Evolutionary conservation across 2,888 invertebrate genomes (phyloP), one percentile per base, ranked within the genome.

Genomic region (Xanthia icteritia): DNA sequence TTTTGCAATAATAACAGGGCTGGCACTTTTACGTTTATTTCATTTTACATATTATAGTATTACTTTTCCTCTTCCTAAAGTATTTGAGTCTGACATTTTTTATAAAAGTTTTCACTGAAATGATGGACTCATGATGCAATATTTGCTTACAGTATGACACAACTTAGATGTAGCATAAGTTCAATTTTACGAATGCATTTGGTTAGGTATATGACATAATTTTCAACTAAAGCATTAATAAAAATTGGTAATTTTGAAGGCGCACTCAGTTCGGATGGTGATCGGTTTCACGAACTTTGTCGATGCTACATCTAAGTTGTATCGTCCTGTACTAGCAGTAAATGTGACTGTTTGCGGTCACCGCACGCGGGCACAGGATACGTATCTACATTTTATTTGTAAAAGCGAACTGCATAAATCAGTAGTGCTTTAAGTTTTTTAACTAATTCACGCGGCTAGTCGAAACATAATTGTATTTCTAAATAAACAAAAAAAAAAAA

Each of bases 1-100:
- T 93, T 95, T 94, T 95, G 94, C 95, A 95, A 96, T 95, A 92
- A 93, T 92, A 92, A 78, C 92, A 95, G 96, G 96, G 96, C 79
- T 96, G 93, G n/a, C 90, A 82, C 89, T 45, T 31, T 23, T 5
- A 23, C 9, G 23, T 8, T 67, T 31, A 8, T 31, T 31, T 23
- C 8, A 23, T 51, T 67, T 31, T 15, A 66, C 9, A 31, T 31
- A 31, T 23, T 66, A 60, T 17, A 45, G 11, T 45, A 6, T 45
- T 6, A 66, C 31, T 66, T 48, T 51, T 36, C 11, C 6, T 20
- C 4, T n/a, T 20, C 20, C 11, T 61, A 61, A 61, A 61, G 11
- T 36, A 60, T 8, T 31, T 31, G 31, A 60, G 60, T 20, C 20
- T 31, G 20, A 31, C 1, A 36, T 60, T 31, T 60, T 58, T 60